These are phyloP conservation scores for Amia ocellicauda DNA, from an alignment of 2,113 vertebrate species.

Conservation along the genomic window DNA sequence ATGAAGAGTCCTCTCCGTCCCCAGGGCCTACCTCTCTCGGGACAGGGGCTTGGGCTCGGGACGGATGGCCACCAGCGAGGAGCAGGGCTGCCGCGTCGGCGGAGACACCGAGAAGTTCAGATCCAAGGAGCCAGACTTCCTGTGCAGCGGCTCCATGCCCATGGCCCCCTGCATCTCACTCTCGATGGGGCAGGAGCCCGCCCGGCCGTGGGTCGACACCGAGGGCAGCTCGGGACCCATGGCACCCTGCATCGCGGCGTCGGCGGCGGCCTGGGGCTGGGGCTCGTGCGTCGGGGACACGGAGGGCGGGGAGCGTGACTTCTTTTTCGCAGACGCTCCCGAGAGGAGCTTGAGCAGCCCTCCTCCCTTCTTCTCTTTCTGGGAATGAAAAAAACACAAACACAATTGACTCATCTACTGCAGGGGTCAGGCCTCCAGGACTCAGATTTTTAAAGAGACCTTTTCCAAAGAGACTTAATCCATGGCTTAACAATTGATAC, in stretches of 20 bases:
- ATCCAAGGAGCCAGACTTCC: conserved; percentile 94
- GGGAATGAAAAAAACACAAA: conserved; percentile 34
- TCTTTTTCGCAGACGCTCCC: conserved; percentile 91
- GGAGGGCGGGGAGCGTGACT: conserved; percentile 85
- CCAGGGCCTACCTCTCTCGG: conserved; percentile 90
- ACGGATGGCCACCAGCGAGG: conserved; percentile 76
- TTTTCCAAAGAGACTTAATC: no score
- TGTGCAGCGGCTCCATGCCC: conserved; percentile 91
- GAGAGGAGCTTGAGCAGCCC: conserved; percentile 90
- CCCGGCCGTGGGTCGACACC: conserved; percentile 71
- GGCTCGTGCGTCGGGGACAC: conserved; percentile 84
- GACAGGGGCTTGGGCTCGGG: conserved; percentile 89
- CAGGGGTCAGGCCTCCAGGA: no score
- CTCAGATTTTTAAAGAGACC: no score
- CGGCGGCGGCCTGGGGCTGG: conserved; percentile 40
- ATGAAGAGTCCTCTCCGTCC: no score
- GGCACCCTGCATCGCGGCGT: conserved; percentile 66
- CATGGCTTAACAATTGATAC: no score
- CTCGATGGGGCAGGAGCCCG: conserved; percentile 92
- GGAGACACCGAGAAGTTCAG: conserved; percentile 90
- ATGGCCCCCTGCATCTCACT: conserved; percentile 92
- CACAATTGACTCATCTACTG: no score
- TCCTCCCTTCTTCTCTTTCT: conserved; percentile 94
- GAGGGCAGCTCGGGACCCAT: conserved; percentile 70
- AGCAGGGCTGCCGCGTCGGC: conserved; percentile 72